Conservation (phyloP, 53 echinoderm and acorn worm genomes). For the Apostichopus leukothele region DNA sequence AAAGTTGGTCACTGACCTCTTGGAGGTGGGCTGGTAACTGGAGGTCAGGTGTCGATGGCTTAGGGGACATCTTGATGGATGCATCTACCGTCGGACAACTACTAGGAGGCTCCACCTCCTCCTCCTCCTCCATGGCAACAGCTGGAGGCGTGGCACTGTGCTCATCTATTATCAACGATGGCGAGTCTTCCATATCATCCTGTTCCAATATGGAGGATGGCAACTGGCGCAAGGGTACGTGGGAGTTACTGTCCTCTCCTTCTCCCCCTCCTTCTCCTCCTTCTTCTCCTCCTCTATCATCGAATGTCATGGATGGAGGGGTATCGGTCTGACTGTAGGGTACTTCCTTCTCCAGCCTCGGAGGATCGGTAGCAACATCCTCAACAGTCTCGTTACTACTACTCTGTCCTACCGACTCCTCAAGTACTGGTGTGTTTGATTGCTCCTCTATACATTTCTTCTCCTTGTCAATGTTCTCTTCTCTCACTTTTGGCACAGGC, state of each 20-base stretch:
- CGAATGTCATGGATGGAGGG: slow-evolving; percentile 48
- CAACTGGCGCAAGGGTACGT: slow-evolving; percentile 31
- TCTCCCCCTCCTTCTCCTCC: neutral
- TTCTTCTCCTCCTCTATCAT: slow-evolving; percentile 13
- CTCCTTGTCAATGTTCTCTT: slow-evolving; percentile 44
- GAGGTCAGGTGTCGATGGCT: slow-evolving; percentile 39
- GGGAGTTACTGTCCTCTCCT: slow-evolving; percentile 22
- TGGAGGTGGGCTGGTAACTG: slow-evolving; percentile 85
- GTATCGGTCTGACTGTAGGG: slow-evolving; percentile 82
- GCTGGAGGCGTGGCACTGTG: slow-evolving; percentile 52
- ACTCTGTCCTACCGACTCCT: slow-evolving; percentile 54
- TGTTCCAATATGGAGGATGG: slow-evolving; percentile 58
- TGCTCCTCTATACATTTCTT: slow-evolving; percentile 55
- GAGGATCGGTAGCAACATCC: slow-evolving; percentile 67
- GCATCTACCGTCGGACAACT: slow-evolving; percentile 8
- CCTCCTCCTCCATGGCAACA: neutral
- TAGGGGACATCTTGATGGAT: slow-evolving; percentile 17
- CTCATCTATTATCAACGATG: slow-evolving; percentile 66
- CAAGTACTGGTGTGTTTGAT: slow-evolving; percentile 36
- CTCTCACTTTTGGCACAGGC: neutral
- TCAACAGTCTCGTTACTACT: slow-evolving; percentile 30
- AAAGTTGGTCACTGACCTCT: slow-evolving; percentile 89
- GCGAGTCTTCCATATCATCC: slow-evolving; percentile 61
- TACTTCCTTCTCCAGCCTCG: slow-evolving; percentile 88
- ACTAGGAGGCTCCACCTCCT: neutral